Evolutionary conservation across 2,113 vertebrate species (phyloP), one percentile per base, ranked within the genome.

Genomic region (Ploceus nigricollis): DNA sequence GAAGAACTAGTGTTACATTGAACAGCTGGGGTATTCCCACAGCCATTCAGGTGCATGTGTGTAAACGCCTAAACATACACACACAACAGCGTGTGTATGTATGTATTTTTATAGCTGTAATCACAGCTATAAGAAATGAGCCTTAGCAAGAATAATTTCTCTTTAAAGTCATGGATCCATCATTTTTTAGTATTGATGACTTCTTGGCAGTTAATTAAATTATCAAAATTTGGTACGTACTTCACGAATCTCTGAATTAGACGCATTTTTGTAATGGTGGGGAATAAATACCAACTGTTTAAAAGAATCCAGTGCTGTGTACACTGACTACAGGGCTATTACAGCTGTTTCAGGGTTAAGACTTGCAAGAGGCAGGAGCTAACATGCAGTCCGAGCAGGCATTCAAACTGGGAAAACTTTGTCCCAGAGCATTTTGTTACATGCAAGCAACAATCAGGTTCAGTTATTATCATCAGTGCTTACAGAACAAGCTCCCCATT

Each of bases 1-100:
- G 1, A 56, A 63, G 16, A 68, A 23, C 13, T 61, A 31, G 51
- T 11, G 6, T 31, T 53, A 56, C n/a, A 28, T 0, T 35, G 40
- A 42, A 28, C 50, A 72, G 22, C 15, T 17, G 4, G 50, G 22
- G 18, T 18, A 45, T 33, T 94, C 18, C 39, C 30, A 45, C 11
- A 53, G 13, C 60, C 11, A 3, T 25, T n/a, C 54, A 28, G 1
- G 2, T 25, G 18, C 2, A 3, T 4, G 6, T 48, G 6, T 10
- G 18, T 18, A 48, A 56, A 33, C 17, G 14, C 15, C 37, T 28
- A 28, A 84, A 60, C 11, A 37, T 3, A 56, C 5, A 47, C 13
- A 45, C 7, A 44, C 24, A 50, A 5, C 6, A 25, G 39, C 2
- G n/a, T n/a, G n/a, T n/a, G n/a, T n/a, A n/a, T n/a, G n/a, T n/a